Evolutionary conservation across 2,888 invertebrate species (phyloP).

Genomic region (Trissonchulus latispiculum): DNA sequence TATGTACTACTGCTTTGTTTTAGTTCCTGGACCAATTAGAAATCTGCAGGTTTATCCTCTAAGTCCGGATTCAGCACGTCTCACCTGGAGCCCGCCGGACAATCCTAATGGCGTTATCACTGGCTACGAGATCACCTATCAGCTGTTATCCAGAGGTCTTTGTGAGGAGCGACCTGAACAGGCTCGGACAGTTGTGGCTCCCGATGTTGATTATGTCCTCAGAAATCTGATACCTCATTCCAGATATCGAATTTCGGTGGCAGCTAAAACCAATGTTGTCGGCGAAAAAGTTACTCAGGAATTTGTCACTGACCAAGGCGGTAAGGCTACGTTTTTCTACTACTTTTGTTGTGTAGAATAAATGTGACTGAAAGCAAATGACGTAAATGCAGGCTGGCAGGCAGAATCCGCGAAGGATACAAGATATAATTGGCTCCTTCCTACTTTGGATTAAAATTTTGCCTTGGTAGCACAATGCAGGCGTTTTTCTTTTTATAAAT

Average conservation of each 20-base stretch:
- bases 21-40: conserved; percentile 38
- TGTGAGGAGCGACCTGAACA: conserved; percentile 37
- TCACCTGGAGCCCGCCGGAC: conserved; percentile 38
- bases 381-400: too few relatives aligned
- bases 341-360: too few relatives aligned
- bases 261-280: conserved; percentile 36
- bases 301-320: conserved; percentile 37
- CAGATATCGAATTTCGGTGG: conserved; percentile 39
- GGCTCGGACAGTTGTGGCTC: conserved; percentile 33
- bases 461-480: too few relatives aligned
- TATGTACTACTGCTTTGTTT: too few relatives aligned
- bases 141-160: conserved; percentile 38
- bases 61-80: conserved; percentile 36
- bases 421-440: too few relatives aligned
- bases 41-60: conserved; percentile 31
- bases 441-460: too few relatives aligned
- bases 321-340: too few relatives aligned
- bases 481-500: too few relatives aligned
- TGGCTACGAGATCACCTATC: conserved; percentile 42
- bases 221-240: conserved; percentile 41
- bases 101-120: conserved; percentile 40
- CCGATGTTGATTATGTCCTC: conserved; percentile 35
- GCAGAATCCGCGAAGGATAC: too few relatives aligned
- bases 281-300: conserved; percentile 36
- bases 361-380: too few relatives aligned